A percentile compares a stretch with the other conserved stretches of the same genome.
These are phyloP conservation scores for Elanoides forficatus DNA, from an alignment of 2,113 vertebrate species.

Conservation along the genomic window DNA sequence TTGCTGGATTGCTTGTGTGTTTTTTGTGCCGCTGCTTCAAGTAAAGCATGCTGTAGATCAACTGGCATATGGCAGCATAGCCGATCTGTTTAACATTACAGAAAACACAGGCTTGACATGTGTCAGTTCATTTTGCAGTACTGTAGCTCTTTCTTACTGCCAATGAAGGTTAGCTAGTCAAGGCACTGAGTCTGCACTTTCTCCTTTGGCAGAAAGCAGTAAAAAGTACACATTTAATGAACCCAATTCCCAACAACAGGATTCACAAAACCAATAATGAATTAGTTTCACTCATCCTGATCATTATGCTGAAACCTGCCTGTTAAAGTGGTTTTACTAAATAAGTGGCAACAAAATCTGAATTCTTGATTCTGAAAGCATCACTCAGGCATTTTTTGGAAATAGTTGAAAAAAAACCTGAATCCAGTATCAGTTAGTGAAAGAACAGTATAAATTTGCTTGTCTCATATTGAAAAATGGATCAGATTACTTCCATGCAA, in stretches of 20 bases:
- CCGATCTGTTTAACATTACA: neutral
- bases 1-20: neutral
- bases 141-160: accelerated
- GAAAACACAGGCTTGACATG: neutral
- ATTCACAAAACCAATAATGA: neutral
- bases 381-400: neutral
- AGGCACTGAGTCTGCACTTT: neutral
- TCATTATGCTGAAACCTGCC: neutral
- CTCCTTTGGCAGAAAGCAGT: neutral
- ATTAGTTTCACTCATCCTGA: neutral
- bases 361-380: neutral
- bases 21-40: neutral
- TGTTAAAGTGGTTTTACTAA: neutral
- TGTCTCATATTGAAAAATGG: neutral
- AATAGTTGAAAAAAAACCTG: neutral
- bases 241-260: neutral
- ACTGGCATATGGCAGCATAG: neutral
- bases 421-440: neutral
- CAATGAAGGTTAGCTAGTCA: neutral
- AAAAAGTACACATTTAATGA: neutral
- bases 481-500: neutral
- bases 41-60: neutral
- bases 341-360: neutral
- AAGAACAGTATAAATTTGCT: neutral
- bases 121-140: neutral